A percentile compares a stretch with the other conserved stretches of the same genome.
phyloP scores from a whole-genome alignment of 1,140 invertebrate species.

The Caenorhabditis remanei region DNA sequence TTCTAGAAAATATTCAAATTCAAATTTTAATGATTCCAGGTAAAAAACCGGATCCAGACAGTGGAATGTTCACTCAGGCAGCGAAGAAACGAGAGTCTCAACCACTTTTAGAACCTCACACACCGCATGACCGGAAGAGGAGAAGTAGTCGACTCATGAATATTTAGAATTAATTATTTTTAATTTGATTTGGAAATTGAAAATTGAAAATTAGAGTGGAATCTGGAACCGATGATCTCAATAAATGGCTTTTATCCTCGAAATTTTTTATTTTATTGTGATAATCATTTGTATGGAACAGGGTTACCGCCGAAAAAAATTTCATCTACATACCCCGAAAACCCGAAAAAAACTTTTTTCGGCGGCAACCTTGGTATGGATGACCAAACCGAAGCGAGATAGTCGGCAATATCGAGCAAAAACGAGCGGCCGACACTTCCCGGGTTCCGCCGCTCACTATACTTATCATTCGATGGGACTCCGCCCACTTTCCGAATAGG shows the following conservation, averaged over 20 bases:
- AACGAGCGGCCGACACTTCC: too few relatives aligned
- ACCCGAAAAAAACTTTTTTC: too few relatives aligned
- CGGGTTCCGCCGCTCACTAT: too few relatives aligned
- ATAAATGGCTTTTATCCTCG: not conserved
- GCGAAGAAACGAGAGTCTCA: conserved; percentile 32
- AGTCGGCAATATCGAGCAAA: too few relatives aligned
- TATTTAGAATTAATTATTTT: not conserved
- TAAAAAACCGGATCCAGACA: conserved; percentile 8
- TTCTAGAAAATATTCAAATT: not conserved
- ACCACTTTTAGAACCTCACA: conserved; percentile 5
- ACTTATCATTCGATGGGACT: too few relatives aligned
- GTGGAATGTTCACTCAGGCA: conserved; percentile 38
- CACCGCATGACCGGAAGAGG: not conserved
- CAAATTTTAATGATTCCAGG: not conserved
- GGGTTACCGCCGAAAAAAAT: too few relatives aligned
- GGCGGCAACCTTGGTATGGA: too few relatives aligned
- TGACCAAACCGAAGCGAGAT: too few relatives aligned
- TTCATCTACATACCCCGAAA: too few relatives aligned
- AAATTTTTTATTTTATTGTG: too few relatives aligned
- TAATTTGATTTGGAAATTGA: not conserved
- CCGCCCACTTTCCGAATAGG: too few relatives aligned
- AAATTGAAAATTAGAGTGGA: not conserved
- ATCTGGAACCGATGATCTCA: not conserved
- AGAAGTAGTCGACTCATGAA: conserved; percentile 50
- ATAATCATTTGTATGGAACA: too few relatives aligned